phyloP scores from a whole-genome alignment of 2,888 invertebrate genomes.

The Eremobia ochroleuca region DNA sequence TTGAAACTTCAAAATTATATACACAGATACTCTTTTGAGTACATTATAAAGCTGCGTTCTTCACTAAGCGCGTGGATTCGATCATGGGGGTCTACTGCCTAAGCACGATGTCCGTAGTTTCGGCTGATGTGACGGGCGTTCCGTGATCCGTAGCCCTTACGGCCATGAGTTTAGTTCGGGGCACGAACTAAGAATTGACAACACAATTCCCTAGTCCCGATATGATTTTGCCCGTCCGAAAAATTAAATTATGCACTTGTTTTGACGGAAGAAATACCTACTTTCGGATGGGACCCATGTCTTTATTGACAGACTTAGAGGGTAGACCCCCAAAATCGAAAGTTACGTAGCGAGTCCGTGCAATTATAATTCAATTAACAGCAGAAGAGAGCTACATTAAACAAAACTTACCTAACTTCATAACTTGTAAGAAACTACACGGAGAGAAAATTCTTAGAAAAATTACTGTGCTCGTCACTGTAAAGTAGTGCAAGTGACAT shows the following conservation, averaged over 20 bases:
- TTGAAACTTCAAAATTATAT: conserved; percentile 45
- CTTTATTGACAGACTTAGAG: background rate
- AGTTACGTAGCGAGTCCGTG: too few relatives aligned
- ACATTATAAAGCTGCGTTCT: conserved; percentile 1
- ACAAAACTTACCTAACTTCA: background rate
- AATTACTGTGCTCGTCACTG: too few relatives aligned
- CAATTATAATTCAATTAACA: background rate
- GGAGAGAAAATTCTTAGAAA: too few relatives aligned
- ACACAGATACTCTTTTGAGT: conserved; percentile 17
- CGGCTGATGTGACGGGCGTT: background rate
- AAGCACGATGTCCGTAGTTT: background rate
- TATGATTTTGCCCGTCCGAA: too few relatives aligned
- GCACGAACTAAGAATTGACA: background rate
- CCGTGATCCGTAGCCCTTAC: background rate
- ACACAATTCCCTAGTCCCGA: background rate
- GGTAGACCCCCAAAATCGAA: background rate
- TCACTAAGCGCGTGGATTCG: background rate
- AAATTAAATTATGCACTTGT: too few relatives aligned
- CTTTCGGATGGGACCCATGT: too few relatives aligned
- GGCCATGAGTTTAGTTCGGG: background rate
- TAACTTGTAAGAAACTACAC: background rate
- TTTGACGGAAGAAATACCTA: too few relatives aligned
- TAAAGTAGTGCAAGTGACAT: too few relatives aligned
- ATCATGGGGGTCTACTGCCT: background rate
- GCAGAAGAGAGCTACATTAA: background rate